phyloP scores from a whole-genome alignment of 1,140 invertebrate species.

The Sarcophaga peregrina region DNA sequence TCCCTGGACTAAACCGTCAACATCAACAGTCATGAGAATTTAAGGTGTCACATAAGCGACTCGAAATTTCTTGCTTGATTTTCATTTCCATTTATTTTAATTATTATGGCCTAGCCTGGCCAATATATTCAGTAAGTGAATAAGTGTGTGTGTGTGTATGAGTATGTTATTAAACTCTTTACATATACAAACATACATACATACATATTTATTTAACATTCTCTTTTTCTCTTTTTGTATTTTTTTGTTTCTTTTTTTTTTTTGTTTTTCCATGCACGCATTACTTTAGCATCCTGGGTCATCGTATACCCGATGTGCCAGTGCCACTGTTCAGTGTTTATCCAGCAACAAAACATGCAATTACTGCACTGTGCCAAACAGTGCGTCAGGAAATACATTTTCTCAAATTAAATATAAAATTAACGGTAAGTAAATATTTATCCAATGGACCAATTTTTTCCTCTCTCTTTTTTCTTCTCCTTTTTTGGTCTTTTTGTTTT shows the following conservation, averaged over 20 bases:
- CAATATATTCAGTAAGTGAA: no score
- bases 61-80: no score
- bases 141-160: background rate
- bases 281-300: slow-evolving; percentile 66
- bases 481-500: background rate
- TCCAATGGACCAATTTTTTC: background rate
- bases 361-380: slow-evolving; percentile 71
- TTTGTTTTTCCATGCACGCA: slow-evolving; percentile 22
- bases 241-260: slow-evolving; percentile 43
- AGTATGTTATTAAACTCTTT: background rate
- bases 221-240: background rate
- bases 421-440: slow-evolving; percentile 67
- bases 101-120: background rate
- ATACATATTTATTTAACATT: background rate
- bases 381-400: slow-evolving; percentile 71
- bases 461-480: background rate
- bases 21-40: no score
- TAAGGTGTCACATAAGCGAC: no score
- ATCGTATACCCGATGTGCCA: slow-evolving; percentile 67
- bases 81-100: slow-evolving; percentile 6
- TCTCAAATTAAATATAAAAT: slow-evolving; percentile 69
- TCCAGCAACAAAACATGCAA: slow-evolving; percentile 71
- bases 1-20: no score
- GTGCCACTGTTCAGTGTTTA: slow-evolving; percentile 69
- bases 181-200: background rate